Evolutionary conservation across 2,797 vertebrate species (phyloP).

Genomic region (Tachyglossus aculeatus): DNA sequence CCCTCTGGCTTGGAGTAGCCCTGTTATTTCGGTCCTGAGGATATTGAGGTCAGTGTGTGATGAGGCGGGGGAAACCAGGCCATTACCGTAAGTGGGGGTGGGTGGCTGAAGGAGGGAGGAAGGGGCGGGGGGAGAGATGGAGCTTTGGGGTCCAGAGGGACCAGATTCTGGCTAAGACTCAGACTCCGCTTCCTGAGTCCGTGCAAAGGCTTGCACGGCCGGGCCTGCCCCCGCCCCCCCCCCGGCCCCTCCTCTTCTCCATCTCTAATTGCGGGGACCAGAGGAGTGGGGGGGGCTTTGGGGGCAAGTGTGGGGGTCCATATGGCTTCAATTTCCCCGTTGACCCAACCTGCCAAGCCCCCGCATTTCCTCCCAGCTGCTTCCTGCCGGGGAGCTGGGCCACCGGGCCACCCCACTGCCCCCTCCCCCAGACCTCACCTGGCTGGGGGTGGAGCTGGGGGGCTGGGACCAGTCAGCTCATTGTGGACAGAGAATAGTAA

Average conservation of each 20-base stretch:
- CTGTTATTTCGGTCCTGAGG: no score
- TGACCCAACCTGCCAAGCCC: conserved; percentile 36
- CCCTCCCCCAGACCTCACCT: background rate
- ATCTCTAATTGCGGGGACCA: background rate
- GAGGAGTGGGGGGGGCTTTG: background rate
- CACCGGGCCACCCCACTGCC: background rate
- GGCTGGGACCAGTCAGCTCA: no score
- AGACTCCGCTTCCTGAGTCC: no score
- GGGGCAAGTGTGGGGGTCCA: conserved; percentile 47
- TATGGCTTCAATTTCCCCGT: conserved; percentile 46
- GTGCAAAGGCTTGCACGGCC: no score
- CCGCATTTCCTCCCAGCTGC: conserved; percentile 41
- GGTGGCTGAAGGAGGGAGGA: background rate
- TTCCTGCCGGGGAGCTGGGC: conserved; percentile 37
- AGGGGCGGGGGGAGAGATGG: background rate
- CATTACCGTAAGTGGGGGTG: background rate
- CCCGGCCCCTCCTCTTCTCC: background rate
- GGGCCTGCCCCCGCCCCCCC: background rate
- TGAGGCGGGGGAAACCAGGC: background rate
- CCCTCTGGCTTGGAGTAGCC: background rate
- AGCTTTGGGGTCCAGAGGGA: background rate
- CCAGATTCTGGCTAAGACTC: background rate
- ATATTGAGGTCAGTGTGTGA: fast-evolving
- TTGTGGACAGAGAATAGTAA: no score
- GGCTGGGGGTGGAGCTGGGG: no score